Evolutionary conservation across 2,797 vertebrate genomes (phyloP).

Genomic region (Enteromius fasciolatus): DNA sequence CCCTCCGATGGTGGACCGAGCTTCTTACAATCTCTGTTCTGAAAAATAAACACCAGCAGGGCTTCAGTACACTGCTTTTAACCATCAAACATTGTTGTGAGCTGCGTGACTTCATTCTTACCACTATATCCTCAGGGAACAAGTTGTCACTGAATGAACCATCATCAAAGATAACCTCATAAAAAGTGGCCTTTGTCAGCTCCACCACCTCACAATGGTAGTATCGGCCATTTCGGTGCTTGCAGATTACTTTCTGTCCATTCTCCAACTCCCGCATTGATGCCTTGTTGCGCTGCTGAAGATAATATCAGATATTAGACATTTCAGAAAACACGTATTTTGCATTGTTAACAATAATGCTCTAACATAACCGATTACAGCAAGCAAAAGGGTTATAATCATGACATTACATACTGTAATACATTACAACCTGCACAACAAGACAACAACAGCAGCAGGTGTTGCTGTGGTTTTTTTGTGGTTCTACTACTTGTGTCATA

Average conservation of each 20-base stretch:
- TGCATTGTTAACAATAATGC: background rate
- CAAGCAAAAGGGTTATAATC: background rate
- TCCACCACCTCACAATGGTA: slow-evolving; percentile 94
- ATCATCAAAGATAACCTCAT: slow-evolving; percentile 97
- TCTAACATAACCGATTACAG: background rate
- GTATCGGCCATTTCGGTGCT: slow-evolving; percentile 95
- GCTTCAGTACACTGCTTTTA: background rate
- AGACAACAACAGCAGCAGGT: background rate
- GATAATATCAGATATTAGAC: background rate
- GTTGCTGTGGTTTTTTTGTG: background rate
- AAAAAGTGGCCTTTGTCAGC: slow-evolving; percentile 93
- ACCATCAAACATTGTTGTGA: background rate
- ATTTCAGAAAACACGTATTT: background rate
- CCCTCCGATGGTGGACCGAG: slow-evolving; percentile 88
- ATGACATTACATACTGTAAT: background rate
- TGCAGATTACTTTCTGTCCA: slow-evolving; percentile 93
- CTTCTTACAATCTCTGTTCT: slow-evolving; percentile 91
- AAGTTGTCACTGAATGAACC: slow-evolving; percentile 98
- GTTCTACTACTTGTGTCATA: background rate
- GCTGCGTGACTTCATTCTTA: slow-evolving; percentile 60
- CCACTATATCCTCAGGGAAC: slow-evolving; percentile 97
- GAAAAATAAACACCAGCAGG: slow-evolving; percentile 12
- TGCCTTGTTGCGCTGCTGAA: slow-evolving; percentile 81
- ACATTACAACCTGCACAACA: background rate
- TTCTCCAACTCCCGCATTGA: slow-evolving; percentile 83